Evolutionary conservation across 1,140 invertebrate genomes (phyloP), one percentile per base, ranked within the genome.

Genomic region (Drosophila pandora): DNA sequence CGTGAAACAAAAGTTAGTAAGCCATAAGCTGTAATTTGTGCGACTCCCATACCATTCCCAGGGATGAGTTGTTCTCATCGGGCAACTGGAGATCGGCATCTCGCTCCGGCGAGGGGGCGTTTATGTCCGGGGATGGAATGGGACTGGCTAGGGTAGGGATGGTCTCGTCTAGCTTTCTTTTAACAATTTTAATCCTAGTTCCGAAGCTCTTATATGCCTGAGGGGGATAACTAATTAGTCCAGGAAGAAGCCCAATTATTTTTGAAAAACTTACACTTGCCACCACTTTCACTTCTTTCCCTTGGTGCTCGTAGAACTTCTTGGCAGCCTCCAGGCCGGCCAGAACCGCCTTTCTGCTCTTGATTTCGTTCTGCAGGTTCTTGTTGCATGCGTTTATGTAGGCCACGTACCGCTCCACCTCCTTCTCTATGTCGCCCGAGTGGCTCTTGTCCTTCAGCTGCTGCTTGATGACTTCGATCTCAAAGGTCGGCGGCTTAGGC

Each of bases 181-280:
- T 96, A 21, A 98, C 93, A 56, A 94, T 95, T 89, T 97, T 96
- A 0, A 98, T 96, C 76, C 97, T 93, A 39, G 94, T 95, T 2
- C 96, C 96, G 93, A 98, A 98, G 88, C 96, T 97, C 92, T 96
- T 96, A 89, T 98, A 99, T 6, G 97, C 97, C 97, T 98, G 56
- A 67, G 22, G 28, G 21, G 2, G 7, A 22, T 10, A 1, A 9
- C 2, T 45, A 25, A 23, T 4, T 62, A 39, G 2, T 30, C 5
- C 6, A 13, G 1, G 0, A 10, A 10, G 10, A 8, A 12, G 2
- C 0, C 0, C 0, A 10, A 22, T 23, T 23, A 0, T 22, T 3
- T 23, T 21, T 10, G 8, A 23, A 22, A 12, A n/a, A 95, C 95
- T 95, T 93, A 97, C 97, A 94, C 97, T 97, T 41, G 95, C 96